Evolutionary conservation across 2,113 vertebrate species (phyloP), one percentile per base, ranked within the genome.

Genomic region (Gallinago jamesoni): DNA sequence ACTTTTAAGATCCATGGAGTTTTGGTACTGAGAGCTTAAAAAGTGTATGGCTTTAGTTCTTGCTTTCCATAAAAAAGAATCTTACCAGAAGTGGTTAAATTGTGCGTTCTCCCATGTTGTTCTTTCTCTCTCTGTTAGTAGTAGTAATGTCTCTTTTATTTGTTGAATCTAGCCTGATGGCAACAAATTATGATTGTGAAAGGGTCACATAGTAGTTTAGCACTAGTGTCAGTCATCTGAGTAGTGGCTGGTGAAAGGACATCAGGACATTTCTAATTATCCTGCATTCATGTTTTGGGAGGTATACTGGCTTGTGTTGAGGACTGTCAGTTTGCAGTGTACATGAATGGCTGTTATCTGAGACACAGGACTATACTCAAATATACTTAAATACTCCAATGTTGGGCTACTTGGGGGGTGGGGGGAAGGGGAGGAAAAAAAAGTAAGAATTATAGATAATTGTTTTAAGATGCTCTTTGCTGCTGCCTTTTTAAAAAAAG

Each of bases 341-440:
- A 45, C 55, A 47, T 85, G 47, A 47, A 57, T 30, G 9, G 14
- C 15, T 69, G 9, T 43, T 80, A 27, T 24, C 53, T 73, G 33
- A 90, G 28, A 55, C 23, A 55, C 3, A 27, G 28, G 25, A 31
- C 9, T 41, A 8, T 57, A 64, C 11, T 63, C 37, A 68, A 72
- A 31, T 27, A 10, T 53, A 60, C 13, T 60, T 47, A 72, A 72
- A 31, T 21, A 25, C 6, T 79, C 23, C 8, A 64, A 6, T 3
- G 5, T 4, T 35, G 17, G n/a, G 6, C 23, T 76, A 5, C 12
- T 31, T 50, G 30, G 48, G 14, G 7, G 3, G 2, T 6, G 1
- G 1, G 10, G 10, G 17, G 14, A 12, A 43, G 1, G 14, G 9
- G 10, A 43, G 30, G 15, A 27, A 7, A 18, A 52, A 22, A 31